phyloP scores from a whole-genome alignment of 2,888 invertebrate genomes.

The Acrocera orbiculus region DNA sequence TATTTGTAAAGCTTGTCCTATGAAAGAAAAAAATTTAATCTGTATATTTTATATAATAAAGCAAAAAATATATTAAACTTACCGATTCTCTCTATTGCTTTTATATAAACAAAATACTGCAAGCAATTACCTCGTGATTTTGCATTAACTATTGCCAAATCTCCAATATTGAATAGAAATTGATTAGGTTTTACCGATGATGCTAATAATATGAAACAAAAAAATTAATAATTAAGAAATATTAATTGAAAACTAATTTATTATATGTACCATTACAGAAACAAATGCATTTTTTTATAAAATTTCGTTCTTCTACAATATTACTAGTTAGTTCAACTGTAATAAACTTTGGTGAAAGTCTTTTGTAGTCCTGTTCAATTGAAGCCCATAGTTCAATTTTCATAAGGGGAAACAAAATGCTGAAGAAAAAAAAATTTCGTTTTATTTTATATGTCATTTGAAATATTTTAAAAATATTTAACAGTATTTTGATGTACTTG shows the following conservation, averaged over 20 bases:
- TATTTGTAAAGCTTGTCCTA: too few species aligned
- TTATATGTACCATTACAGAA: slow-evolving; percentile 1
- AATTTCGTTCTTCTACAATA: not conserved
- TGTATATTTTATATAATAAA: not conserved
- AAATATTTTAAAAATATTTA: too few species aligned
- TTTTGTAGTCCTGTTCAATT: slow-evolving; percentile 7
- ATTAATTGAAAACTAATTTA: not conserved
- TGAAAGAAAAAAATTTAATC: too few species aligned
- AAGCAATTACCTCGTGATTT: not conserved
- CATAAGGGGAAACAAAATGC: slow-evolving; percentile 23
- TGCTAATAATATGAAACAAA: not conserved
- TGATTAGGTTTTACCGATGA: not conserved
- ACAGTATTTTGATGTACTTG: too few species aligned
- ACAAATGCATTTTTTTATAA: not conserved
- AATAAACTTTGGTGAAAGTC: not conserved
- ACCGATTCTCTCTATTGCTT: not conserved
- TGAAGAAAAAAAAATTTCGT: slow-evolving; percentile 11
- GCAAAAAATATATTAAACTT: not conserved
- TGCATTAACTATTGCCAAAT: not conserved
- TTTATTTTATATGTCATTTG: too few species aligned
- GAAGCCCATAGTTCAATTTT: slow-evolving; percentile 22
- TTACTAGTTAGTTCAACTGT: slow-evolving; percentile 5
- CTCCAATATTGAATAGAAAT: slow-evolving; percentile 1
- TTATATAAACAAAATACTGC: not conserved
- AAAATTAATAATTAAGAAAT: too few species aligned